Evolutionary conservation across 1,140 invertebrate genomes (phyloP).

Genomic region (Carposina sasakii): DNA sequence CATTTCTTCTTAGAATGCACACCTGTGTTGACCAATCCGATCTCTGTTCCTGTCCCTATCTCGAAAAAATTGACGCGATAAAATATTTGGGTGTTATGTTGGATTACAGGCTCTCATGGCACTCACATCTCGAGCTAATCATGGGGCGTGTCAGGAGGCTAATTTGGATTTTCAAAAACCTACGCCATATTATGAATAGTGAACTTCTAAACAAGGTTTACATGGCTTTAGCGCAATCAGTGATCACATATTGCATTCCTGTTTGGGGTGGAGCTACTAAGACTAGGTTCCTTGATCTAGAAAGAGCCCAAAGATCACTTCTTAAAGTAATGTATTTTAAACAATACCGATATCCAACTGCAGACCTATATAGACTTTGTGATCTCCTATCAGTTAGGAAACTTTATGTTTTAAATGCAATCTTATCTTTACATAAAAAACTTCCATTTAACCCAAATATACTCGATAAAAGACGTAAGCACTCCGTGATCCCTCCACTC

Average conservation of each 20-base stretch:
- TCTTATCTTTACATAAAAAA: constrained; percentile 9
- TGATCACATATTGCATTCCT: constrained; percentile 4
- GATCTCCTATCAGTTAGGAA: constrained; percentile 1
- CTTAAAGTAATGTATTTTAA: constrained; percentile 6
- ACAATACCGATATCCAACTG: constrained; percentile 3
- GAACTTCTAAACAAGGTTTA: neutral
- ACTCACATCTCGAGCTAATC: no score
- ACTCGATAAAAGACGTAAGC: constrained; percentile 10
- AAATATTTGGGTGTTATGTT: no score
- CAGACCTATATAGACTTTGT: neutral
- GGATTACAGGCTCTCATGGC: no score
- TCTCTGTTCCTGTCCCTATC: no score
- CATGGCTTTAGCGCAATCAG: constrained; percentile 1
- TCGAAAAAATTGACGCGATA: no score
- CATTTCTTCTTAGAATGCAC: no score
- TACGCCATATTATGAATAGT: neutral
- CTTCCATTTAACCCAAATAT: neutral
- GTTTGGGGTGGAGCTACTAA: constrained; percentile 8
- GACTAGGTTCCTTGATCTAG: neutral
- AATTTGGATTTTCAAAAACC: no score
- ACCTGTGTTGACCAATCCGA: no score
- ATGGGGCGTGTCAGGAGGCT: no score
- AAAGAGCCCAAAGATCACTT: neutral
- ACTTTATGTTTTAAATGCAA: constrained; percentile 1
- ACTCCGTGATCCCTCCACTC: neutral